These are phyloP conservation scores for Aspiorhynchus laticeps DNA, from an alignment of 2,113 vertebrate genomes.

Conservation along the genomic window DNA sequence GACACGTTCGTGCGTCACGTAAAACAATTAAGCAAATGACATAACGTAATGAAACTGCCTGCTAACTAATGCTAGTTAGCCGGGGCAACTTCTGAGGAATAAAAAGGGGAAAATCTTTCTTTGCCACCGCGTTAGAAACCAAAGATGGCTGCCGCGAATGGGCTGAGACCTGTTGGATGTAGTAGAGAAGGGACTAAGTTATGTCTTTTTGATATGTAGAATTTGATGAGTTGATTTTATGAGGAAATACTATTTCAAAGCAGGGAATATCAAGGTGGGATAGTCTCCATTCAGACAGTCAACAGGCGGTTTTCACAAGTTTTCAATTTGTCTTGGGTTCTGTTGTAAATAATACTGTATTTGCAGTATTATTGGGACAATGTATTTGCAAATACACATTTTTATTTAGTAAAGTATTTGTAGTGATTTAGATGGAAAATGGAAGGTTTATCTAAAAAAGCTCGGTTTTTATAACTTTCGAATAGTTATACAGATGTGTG, in stretches of 20 bases:
- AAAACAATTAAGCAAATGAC: not conserved
- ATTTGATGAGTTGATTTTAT: not conserved
- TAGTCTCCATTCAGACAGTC: constrained; percentile 15
- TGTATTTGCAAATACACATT: not conserved
- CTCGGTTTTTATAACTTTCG: not conserved
- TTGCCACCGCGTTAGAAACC: not conserved
- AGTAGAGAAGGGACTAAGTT: not conserved
- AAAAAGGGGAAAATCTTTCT: not conserved
- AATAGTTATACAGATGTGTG: not conserved
- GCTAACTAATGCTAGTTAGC: constrained; percentile 36
- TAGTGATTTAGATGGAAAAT: not conserved
- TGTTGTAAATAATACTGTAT: not conserved
- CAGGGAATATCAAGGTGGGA: not conserved
- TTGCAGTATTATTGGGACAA: too few species aligned
- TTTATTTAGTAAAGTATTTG: not conserved
- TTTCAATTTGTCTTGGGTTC: not conserved
- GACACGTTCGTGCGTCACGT: not conserved
- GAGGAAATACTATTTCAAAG: not conserved
- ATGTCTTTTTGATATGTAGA: not conserved
- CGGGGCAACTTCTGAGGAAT: not conserved
- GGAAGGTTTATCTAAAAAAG: not conserved
- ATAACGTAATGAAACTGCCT: not conserved
- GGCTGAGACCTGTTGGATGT: not conserved
- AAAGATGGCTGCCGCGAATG: constrained; percentile 13
- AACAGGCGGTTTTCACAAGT: constrained; percentile 21